These are phyloP conservation scores for Dendrophyllia cribrosa DNA, from an alignment of 64 coral and sea anemone genomes.

Conservation along the genomic window DNA sequence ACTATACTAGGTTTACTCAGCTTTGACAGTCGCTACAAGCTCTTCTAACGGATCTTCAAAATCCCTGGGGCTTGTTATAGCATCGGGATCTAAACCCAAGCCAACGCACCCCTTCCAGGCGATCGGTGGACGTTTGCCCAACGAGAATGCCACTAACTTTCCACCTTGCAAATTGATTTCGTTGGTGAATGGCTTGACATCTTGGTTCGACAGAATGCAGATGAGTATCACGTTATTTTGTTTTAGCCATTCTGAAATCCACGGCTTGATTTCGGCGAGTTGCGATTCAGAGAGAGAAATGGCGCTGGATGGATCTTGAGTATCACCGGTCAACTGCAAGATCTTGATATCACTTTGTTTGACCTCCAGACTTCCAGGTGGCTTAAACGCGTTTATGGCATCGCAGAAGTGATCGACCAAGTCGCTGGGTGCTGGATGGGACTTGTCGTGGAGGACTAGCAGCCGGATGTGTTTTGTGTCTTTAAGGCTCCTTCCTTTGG, in stretches of 20 bases:
- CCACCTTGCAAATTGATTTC: conserved; percentile 3
- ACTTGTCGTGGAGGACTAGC: not conserved
- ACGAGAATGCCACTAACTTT: not conserved
- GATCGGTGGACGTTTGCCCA: not conserved
- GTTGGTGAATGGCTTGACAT: not conserved
- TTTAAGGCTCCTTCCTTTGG: not conserved
- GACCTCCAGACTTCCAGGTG: not conserved
- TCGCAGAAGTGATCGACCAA: conserved; percentile 23
- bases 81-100: not conserved
- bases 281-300: not conserved
- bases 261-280: not conserved
- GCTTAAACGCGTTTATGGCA: conserved; percentile 7
- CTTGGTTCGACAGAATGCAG: not conserved
- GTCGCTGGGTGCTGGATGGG: not conserved
- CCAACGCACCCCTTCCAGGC: conserved; percentile 1
- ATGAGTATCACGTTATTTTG: not conserved
- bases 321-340: not conserved
- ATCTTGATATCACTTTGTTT: not conserved
- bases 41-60: conserved; percentile 27
- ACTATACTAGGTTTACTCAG: not conserved
- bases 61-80: conserved; percentile 1
- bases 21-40: conserved; percentile 10
- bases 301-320: not conserved
- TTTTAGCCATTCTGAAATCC: not conserved
- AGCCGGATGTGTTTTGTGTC: not conserved